A percentile compares a stretch with the other conserved stretches of the same genome.
Conservation (phyloP, 2,888 invertebrate species). For the Watsonalla binaria region DNA sequence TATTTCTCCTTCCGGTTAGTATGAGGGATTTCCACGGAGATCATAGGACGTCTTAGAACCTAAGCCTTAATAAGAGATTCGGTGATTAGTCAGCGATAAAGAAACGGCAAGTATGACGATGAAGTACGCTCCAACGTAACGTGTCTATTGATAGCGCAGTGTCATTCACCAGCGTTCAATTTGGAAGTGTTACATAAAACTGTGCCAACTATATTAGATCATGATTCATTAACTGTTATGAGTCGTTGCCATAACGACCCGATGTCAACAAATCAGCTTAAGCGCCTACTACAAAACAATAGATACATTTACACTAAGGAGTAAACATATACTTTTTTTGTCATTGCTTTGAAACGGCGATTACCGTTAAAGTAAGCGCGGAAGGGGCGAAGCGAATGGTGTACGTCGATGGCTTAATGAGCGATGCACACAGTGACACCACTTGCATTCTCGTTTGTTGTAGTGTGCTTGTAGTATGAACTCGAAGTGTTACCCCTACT, state of each 20-base stretch:
- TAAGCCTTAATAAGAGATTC: no score
- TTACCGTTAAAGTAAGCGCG: no score
- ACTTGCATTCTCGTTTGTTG: neutral
- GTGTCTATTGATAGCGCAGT: constrained; percentile 7
- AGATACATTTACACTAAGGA: no score
- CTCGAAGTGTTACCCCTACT: constrained; percentile 9
- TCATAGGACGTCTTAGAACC: no score
- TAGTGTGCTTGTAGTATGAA: constrained; percentile 1
- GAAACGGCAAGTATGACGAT: neutral
- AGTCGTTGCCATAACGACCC: constrained; percentile 26
- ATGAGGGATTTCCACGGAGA: no score
- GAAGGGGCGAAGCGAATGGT: no score
- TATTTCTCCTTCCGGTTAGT: no score
- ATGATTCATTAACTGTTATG: constrained; percentile 18
- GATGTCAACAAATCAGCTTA: constrained; percentile 19
- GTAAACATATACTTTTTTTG: no score
- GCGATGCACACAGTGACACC: no score
- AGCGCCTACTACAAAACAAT: no score
- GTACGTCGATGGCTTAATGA: no score
- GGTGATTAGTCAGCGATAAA: neutral
- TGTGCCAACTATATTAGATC: constrained; percentile 22
- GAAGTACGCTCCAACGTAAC: neutral
- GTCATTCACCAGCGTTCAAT: constrained; percentile 24
- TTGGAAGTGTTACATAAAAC: constrained; percentile 16
- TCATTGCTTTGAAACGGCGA: no score